Conservation (phyloP, 2,888 invertebrate species). For the Stenurella melanura region DNA sequence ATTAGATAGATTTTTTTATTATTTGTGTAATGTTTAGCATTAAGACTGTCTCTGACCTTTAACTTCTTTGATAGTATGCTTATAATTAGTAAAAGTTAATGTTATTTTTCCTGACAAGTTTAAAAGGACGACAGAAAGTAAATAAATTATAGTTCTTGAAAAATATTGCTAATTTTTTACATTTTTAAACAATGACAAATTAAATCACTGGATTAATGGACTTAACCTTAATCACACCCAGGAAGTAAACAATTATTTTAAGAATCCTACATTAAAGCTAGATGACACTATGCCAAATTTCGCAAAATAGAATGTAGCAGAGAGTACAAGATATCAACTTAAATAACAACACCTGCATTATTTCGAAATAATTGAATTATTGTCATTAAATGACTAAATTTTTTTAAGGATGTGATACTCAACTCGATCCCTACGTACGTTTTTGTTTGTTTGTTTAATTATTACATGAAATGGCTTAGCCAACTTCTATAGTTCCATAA, state of each 20-base stretch:
- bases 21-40: slow-evolving; percentile 27
- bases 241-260: background rate
- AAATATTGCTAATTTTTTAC: background rate
- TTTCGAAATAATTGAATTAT: no score
- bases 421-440: no score
- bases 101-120: background rate
- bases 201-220: background rate
- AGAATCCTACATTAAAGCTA: background rate
- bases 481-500: no score
- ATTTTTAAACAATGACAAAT: background rate
- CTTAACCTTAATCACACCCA: background rate
- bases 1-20: slow-evolving; percentile 38
- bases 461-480: no score
- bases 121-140: slow-evolving; percentile 1
- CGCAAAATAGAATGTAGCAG: no score
- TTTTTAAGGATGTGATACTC: no score
- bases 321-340: no score
- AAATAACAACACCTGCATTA: no score
- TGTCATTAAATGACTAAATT: no score
- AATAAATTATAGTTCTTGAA: background rate
- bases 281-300: no score
- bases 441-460: no score
- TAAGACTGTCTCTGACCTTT: slow-evolving; percentile 37
- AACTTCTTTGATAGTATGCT: background rate
- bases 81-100: background rate